A percentile compares a stretch with the other conserved stretches of the same genome.
These are phyloP conservation scores for Palloptera scutellata DNA, from an alignment of 2,888 invertebrate genomes.

Conservation along the genomic window DNA sequence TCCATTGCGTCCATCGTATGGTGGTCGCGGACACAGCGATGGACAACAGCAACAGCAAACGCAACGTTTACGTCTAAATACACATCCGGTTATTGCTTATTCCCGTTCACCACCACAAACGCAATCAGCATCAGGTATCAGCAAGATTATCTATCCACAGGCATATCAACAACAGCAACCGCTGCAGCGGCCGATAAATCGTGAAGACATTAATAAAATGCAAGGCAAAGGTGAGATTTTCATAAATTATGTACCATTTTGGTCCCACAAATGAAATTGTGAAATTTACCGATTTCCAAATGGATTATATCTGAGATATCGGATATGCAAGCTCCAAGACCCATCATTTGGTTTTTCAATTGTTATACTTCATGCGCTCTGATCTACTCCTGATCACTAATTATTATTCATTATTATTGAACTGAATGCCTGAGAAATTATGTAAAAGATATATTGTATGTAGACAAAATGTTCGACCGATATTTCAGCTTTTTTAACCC, in stretches of 20 bases:
- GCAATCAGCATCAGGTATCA: constrained; percentile 33
- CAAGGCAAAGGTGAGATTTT: constrained; percentile 42
- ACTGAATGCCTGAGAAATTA: no score
- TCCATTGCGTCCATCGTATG: constrained; percentile 28
- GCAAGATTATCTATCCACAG: constrained; percentile 40
- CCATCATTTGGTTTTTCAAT: no score
- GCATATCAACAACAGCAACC: constrained; percentile 34
- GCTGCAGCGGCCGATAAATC: constrained; percentile 42
- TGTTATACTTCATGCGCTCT: no score
- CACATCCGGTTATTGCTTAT: constrained; percentile 29
- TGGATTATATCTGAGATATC: no score
- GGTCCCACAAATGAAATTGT: no score
- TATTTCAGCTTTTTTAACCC: no score
- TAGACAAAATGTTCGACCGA: no score
- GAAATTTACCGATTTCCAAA: no score
- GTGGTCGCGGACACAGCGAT: constrained; percentile 25
- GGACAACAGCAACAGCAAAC: constrained; percentile 28
- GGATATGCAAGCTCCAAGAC: no score
- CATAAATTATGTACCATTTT: not conserved
- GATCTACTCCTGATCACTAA: no score
- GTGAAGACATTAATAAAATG: constrained; percentile 51
- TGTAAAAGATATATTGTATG: no score
- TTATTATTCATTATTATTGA: no score
- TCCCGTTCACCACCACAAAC: constrained; percentile 17
- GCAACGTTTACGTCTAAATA: constrained; percentile 24